Base-by-base conservation (phyloP, 2,888 invertebrate species). In the Crocallis elinguaria region DNA sequence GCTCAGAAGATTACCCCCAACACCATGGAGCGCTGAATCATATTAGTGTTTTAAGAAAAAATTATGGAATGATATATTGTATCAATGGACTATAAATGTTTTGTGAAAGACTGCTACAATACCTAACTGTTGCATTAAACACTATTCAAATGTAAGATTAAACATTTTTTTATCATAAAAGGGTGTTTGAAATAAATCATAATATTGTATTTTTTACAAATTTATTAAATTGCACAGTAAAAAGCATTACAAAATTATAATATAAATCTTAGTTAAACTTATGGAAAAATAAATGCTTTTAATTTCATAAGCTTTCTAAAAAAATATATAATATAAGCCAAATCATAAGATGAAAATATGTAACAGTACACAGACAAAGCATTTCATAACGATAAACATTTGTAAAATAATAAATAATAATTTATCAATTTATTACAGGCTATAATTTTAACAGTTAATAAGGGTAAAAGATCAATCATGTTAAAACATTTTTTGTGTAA, bases 1-100 rank as follows among this genome's bases (percentile, higher is more conserved):
- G 96, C 96, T 60, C 97, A 96, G 79, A 97, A 97, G 89, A 93
- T 96, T 46, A 93, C 87, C 2, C 93, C 94, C 1, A 93, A 93
- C 60, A 93, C 93, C 7, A 71, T 88, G 75, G 93, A 93, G 70
- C 93, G 86, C 64, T 89, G 79, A 43, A 87, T 65, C 43, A 39
- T 27, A n/a, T 14, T 57, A 37, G 53, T 53, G 60, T 64, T 60
- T 64, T 62, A 58, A 33, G 17, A 44, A 41, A 13, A 41, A 27
- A 53, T n/a, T 25, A n/a, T 62, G 11, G 38, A 65, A 59, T 64
- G 62, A 63, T 56, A 50, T 49, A 48, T 60, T 55, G 50, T 58
- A 68, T 46, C 35, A 58, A 44, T 62, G 57, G 53, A 56, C 57
- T 50, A 63, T 52, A 56, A n/a, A 62, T 69, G 73, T 60, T 64